Percentiles rank a stretch among this genome's conserved stretches.
Conservation (phyloP, 1,140 invertebrate genomes). For the Antheraea mylitta region DNA sequence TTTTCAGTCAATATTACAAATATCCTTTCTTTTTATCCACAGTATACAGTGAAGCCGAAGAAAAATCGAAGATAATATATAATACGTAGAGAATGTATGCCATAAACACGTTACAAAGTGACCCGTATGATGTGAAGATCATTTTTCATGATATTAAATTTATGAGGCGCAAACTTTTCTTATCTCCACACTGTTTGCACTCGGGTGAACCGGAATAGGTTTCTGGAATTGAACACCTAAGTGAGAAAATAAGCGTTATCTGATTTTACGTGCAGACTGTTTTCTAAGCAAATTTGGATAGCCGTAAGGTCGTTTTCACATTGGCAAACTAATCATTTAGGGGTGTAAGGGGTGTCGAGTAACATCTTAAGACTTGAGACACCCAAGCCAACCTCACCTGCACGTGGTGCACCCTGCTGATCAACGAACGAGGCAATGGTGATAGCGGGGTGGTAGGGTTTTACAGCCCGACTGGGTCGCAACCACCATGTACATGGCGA, state of each 20-base stretch:
- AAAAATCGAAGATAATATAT: neutral
- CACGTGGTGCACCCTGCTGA: too few relatives aligned
- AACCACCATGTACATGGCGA: too few relatives aligned
- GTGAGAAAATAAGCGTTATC: slow-evolving; percentile 2
- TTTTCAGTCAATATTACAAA: too few relatives aligned
- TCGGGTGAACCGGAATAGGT: slow-evolving; percentile 12
- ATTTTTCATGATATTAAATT: slow-evolving; percentile 38
- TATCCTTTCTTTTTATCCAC: neutral
- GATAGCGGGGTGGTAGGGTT: too few relatives aligned
- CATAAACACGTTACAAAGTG: slow-evolving; percentile 18
- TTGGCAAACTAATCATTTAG: too few relatives aligned
- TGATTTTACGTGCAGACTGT: neutral
- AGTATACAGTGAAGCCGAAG: neutral
- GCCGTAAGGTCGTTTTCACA: too few relatives aligned
- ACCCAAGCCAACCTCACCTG: too few relatives aligned
- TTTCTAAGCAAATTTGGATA: too few relatives aligned
- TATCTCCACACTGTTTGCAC: slow-evolving; percentile 22
- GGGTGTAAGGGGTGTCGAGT: too few relatives aligned
- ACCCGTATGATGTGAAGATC: slow-evolving; percentile 28
- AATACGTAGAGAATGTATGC: neutral
- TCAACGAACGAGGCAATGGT: too few relatives aligned
- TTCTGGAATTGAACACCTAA: slow-evolving; percentile 11
- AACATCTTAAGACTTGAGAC: too few relatives aligned
- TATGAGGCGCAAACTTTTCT: slow-evolving; percentile 32
- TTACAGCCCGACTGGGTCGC: too few relatives aligned